These are phyloP conservation scores for Lepidurus apus DNA, from an alignment of 1,140 invertebrate species.

Conservation along the genomic window DNA sequence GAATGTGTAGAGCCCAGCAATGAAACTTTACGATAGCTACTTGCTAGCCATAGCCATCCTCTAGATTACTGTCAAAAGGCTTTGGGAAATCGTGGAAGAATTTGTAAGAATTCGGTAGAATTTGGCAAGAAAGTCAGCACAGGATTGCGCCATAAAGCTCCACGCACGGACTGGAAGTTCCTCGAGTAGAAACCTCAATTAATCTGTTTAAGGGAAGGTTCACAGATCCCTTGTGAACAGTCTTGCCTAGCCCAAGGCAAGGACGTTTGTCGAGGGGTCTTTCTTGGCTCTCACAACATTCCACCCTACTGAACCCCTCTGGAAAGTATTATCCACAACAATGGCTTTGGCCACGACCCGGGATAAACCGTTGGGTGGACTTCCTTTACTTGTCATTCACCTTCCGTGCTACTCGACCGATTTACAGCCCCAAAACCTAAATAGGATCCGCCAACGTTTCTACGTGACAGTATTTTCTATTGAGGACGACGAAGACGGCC, in stretches of 20 bases:
- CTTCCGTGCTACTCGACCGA: slow-evolving; percentile 8
- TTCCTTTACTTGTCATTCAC: slow-evolving; percentile 22
- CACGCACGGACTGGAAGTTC: no score
- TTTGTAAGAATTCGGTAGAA: no score
- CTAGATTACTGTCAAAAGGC: no score
- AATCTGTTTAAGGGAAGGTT: neutral
- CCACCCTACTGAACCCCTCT: neutral
- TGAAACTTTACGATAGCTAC: no score
- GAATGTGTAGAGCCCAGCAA: no score
- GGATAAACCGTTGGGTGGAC: slow-evolving; percentile 12
- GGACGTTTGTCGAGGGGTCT: neutral
- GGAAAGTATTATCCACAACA: slow-evolving; percentile 5
- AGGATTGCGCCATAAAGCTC: no score
- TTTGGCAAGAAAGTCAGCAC: no score
- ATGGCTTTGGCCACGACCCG: neutral
- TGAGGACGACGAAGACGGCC: neutral
- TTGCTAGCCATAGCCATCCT: no score
- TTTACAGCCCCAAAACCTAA: neutral
- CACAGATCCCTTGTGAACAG: neutral
- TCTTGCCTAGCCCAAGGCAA: neutral
- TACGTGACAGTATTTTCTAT: slow-evolving; percentile 15
- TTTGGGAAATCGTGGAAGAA: no score
- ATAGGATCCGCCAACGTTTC: neutral
- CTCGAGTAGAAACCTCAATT: no score
- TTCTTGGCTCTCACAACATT: neutral